phyloP scores from a whole-genome alignment of 2,888 invertebrate species.

The Spodoptera picta region DNA sequence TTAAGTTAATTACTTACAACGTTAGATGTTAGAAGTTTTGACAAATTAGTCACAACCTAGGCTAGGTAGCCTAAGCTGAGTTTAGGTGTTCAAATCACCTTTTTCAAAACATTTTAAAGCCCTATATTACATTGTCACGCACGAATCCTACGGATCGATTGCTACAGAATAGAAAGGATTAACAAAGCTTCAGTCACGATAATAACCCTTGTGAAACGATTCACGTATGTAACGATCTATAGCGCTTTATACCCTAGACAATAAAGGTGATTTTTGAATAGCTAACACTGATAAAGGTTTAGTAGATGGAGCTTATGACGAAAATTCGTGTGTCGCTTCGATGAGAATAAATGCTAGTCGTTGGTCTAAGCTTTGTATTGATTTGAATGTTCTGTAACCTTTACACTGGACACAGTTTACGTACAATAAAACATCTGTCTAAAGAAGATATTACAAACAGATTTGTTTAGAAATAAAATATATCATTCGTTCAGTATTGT shows the following conservation, averaged over 20 bases:
- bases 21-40: conserved; percentile 1
- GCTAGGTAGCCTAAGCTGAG: conserved; percentile 2
- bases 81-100: conserved; percentile 10
- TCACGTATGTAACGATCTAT: conserved; percentile 33
- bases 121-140: conserved; percentile 37
- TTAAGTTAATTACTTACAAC: no score
- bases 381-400: conserved; percentile 59
- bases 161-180: conserved; percentile 64
- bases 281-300: conserved; percentile 53
- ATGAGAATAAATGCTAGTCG: conserved; percentile 66
- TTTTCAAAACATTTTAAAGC: conserved; percentile 33
- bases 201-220: conserved; percentile 60
- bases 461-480: conserved; percentile 19
- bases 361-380: conserved; percentile 58
- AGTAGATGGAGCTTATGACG: conserved; percentile 68
- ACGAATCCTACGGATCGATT: conserved; percentile 60
- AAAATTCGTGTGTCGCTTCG: conserved; percentile 66
- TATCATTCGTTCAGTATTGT: neutral
- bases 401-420: conserved; percentile 24
- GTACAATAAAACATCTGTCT: conserved; percentile 18
- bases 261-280: conserved; percentile 47
- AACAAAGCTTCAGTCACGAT: conserved; percentile 67
- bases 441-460: conserved; percentile 14
- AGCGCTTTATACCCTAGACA: conserved; percentile 15
- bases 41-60: conserved; percentile 2